Conservation (phyloP, 2,888 invertebrate genomes). For the Leistus spinibarbis region DNA sequence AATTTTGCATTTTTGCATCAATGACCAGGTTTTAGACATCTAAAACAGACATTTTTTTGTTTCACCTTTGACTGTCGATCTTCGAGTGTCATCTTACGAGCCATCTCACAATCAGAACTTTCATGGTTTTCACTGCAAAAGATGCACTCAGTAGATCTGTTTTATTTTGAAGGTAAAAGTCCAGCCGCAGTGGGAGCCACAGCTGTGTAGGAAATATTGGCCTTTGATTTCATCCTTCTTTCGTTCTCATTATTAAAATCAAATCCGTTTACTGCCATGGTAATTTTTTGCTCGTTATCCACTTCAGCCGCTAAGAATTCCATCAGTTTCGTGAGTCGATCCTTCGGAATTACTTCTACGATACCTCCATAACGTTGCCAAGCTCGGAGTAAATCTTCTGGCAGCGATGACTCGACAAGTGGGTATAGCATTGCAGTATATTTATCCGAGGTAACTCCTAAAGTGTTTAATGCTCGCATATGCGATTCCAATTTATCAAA, state of each 20-base stretch:
- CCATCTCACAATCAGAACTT: background rate
- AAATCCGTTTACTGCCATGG: background rate
- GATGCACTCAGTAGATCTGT: background rate
- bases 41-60: background rate
- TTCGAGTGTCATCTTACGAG: background rate
- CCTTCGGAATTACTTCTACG: too few relatives aligned
- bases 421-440: constrained; percentile 45
- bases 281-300: background rate
- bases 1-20: background rate
- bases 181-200: background rate
- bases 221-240: background rate
- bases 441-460: constrained; percentile 9
- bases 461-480: background rate
- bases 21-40: background rate
- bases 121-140: background rate
- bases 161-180: too few relatives aligned
- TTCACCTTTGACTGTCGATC: background rate
- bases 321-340: too few relatives aligned
- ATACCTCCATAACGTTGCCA: constrained; percentile 45
- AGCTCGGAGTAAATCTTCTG: constrained; percentile 45
- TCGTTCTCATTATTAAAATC: background rate
- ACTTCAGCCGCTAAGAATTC: background rate
- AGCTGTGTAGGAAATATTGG: background rate
- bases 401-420: constrained; percentile 47
- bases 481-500: constrained; percentile 19